These are phyloP conservation scores for Sebastes jordani DNA, from an alignment of 2,797 vertebrate genomes.

Conservation along the genomic window DNA sequence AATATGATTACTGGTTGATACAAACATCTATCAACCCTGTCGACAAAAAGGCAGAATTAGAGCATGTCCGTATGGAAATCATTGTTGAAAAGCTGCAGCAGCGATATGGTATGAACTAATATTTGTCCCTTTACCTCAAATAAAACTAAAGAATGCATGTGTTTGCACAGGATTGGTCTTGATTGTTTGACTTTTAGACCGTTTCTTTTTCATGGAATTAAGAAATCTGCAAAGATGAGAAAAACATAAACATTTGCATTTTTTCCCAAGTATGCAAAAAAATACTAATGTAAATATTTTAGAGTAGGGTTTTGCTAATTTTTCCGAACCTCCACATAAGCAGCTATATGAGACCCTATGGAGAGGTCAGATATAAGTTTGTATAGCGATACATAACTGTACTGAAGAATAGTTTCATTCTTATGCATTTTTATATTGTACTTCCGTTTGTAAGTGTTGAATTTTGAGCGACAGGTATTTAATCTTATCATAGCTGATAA, in stretches of 20 bases:
- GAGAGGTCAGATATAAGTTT: neutral
- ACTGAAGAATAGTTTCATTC: neutral
- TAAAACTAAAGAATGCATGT: slow-evolving; percentile 5
- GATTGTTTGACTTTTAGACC: slow-evolving; percentile 4
- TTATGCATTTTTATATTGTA: neutral
- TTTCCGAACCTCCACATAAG: neutral
- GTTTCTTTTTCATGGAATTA: neutral
- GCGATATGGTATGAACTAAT: slow-evolving; percentile 21
- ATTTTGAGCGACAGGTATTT: neutral
- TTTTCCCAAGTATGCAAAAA: neutral
- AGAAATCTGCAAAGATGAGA: neutral
- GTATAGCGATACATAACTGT: neutral
- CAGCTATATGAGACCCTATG: neutral
- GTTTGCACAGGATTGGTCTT: slow-evolving; percentile 23
- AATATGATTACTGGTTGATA: neutral
- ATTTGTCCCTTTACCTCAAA: slow-evolving; percentile 11
- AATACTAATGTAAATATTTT: neutral
- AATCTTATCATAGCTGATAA: neutral
- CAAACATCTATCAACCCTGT: neutral
- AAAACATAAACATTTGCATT: neutral
- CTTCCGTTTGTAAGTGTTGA: neutral
- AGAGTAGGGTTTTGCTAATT: neutral
- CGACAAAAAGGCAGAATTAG: neutral
- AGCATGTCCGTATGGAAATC: neutral
- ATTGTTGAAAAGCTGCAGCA: neutral